Conservation (phyloP, 2,888 invertebrate genomes). For the Sinelater perroti region DNA sequence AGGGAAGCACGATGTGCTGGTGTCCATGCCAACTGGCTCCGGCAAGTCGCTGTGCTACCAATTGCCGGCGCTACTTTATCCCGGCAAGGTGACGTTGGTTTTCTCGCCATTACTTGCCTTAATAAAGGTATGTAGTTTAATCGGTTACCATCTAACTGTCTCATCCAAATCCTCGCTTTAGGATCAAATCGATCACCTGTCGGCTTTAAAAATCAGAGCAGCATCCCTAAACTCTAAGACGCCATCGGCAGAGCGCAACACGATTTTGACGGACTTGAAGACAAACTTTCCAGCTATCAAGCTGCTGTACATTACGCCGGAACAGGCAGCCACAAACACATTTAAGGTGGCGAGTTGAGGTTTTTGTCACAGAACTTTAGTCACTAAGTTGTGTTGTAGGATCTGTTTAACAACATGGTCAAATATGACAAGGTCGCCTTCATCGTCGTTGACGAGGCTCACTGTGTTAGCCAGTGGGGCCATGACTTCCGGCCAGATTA, state of each 20-base stretch:
- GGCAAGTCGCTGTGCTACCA: constrained; percentile 99
- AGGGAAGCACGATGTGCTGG: constrained; percentile 90
- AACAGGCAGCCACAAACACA: constrained; percentile 85
- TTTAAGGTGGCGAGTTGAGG: constrained; percentile 69
- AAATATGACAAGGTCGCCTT: constrained; percentile 84
- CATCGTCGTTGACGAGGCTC: constrained; percentile 96
- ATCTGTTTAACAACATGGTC: constrained; percentile 72
- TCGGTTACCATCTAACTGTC: neutral
- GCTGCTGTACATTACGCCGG: constrained; percentile 95
- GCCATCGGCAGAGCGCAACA: constrained; percentile 75
- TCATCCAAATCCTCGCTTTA: constrained; percentile 50
- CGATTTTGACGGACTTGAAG: constrained; percentile 80
- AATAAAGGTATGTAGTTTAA: constrained; percentile 71
- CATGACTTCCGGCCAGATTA: constrained; percentile 98
- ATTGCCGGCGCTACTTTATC: constrained; percentile 86
- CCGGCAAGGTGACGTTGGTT: constrained; percentile 86
- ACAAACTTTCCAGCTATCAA: constrained; percentile 75
- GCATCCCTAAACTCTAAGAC: constrained; percentile 95
- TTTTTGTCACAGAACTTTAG: constrained; percentile 2
- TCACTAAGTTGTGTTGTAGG: constrained; percentile 54
- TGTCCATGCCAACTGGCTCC: constrained; percentile 98
- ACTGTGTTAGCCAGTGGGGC: constrained; percentile 99
- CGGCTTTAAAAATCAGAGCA: constrained; percentile 79
- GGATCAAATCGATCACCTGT: constrained; percentile 92
- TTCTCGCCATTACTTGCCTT: constrained; percentile 96